These are phyloP conservation scores for Scolopax mira DNA, from an alignment of 2,113 vertebrate genomes.

Conservation along the genomic window DNA sequence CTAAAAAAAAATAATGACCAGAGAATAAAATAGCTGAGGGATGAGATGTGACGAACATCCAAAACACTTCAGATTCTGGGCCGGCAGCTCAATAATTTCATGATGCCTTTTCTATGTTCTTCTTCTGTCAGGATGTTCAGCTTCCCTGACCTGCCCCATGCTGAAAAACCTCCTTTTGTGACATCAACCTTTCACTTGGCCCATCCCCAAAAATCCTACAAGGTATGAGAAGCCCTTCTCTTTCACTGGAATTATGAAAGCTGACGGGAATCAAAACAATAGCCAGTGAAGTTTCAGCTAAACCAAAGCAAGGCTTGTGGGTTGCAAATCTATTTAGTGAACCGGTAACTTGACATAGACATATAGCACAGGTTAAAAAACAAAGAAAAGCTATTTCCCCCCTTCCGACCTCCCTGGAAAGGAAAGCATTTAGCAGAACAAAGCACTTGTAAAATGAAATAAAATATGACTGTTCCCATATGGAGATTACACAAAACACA, in stretches of 20 bases:
- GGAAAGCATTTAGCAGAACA: constrained; percentile 12
- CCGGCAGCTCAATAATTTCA: not conserved
- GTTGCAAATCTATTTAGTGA: not conserved
- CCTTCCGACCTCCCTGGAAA: not conserved
- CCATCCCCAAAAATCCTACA: not conserved
- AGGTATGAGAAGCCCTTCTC: not conserved
- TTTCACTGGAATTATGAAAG: not conserved
- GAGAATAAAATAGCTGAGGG: not conserved
- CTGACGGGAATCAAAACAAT: not conserved
- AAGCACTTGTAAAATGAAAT: not conserved
- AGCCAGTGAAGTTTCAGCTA: not conserved
- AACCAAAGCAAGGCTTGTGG: not conserved
- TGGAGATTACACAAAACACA: constrained; percentile 33
- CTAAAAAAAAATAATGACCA: not conserved
- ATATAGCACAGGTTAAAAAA: not conserved
- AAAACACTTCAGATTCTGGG: not conserved
- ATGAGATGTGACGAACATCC: not conserved
- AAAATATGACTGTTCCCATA: constrained; percentile 47
- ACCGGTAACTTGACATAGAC: not conserved
- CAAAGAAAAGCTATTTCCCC: constrained; percentile 2
- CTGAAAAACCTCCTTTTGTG: not conserved
- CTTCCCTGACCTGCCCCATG: not conserved
- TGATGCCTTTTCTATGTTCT: not conserved
- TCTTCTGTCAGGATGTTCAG: not conserved
- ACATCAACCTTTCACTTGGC: not conserved